These are phyloP conservation scores for Ambastaia sidthimunki DNA, from an alignment of 2,797 vertebrate genomes.

Conservation along the genomic window DNA sequence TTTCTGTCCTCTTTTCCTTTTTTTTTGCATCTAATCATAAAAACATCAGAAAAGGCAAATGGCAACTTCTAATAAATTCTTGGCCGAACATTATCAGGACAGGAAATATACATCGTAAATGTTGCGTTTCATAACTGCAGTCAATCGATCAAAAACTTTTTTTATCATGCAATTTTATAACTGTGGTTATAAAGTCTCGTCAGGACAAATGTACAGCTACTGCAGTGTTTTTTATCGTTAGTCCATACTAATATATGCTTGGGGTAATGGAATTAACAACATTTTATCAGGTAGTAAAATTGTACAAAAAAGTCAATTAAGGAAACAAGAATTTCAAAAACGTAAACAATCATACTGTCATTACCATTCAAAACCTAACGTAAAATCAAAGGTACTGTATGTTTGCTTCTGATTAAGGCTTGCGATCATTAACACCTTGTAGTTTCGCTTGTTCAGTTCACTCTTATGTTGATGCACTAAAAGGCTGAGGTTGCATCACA, in stretches of 20 bases:
- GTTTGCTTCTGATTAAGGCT: conserved; percentile 71
- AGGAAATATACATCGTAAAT: conserved; percentile 41
- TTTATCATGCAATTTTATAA: conserved; percentile 68
- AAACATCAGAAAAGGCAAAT: conserved; percentile 61
- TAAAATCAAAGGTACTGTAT: conserved; percentile 59
- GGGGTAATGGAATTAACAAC: conserved; percentile 56
- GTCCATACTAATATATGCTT: conserved; percentile 62
- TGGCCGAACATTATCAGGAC: conserved; percentile 59
- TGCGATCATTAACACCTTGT: conserved; percentile 66
- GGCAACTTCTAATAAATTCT: conserved; percentile 53
- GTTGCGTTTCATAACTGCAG: conserved; percentile 56
- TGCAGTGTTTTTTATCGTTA: conserved; percentile 56
- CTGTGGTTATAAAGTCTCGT: conserved; percentile 57
- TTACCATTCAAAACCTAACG: conserved; percentile 54
- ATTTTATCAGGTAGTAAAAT: conserved; percentile 59
- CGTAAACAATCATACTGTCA: conserved; percentile 54
- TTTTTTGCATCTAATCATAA: conserved; percentile 43
- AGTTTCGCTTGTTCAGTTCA: conserved; percentile 60
- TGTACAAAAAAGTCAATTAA: conserved; percentile 40
- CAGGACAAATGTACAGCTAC: conserved; percentile 60
- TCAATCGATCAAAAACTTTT: conserved; percentile 60
- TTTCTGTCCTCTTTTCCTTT: conserved; percentile 5
- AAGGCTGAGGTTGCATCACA: conserved; percentile 79
- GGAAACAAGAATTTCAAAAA: conserved; percentile 56
- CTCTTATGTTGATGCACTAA: conserved; percentile 69